These are phyloP conservation scores for Drosophila pegasa DNA, from an alignment of 2,888 invertebrate species.

Conservation along the genomic window DNA sequence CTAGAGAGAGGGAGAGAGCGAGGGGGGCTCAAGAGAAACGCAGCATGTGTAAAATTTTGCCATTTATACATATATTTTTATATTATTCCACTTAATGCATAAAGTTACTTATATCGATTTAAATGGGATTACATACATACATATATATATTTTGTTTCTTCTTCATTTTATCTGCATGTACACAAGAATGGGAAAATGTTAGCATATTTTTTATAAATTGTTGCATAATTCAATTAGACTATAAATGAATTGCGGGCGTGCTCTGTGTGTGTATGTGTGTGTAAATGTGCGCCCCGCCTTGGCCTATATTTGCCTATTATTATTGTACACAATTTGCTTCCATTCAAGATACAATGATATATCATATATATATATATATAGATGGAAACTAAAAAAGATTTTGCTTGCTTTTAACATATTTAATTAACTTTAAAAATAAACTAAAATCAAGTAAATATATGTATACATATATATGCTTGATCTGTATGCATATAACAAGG, in stretches of 20 bases:
- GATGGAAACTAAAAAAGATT: conserved; percentile 39
- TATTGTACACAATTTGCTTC: conserved; percentile 50
- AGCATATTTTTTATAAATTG: conserved; percentile 9
- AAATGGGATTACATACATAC: conserved; percentile 55
- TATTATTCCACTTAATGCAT: conserved; percentile 62
- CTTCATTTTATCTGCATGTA: conserved; percentile 45
- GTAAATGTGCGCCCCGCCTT: conserved; percentile 24
- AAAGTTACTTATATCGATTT: conserved; percentile 68
- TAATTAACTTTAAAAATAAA: conserved; percentile 48
- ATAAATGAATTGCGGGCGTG: conserved; percentile 49
- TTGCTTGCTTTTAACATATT: conserved; percentile 38
- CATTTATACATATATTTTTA: conserved; percentile 74
- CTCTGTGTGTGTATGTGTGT: conserved; percentile 18
- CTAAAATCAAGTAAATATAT: conserved; percentile 39
- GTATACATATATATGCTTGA: conserved; percentile 23
- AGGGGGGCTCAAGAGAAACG: conserved; percentile 7
- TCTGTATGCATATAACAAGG: conserved; percentile 38
- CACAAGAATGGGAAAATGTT: conserved; percentile 48
- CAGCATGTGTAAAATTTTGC: conserved; percentile 70
- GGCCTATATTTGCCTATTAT: conserved; percentile 30
- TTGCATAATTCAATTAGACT: conserved; percentile 52
- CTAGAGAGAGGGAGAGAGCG: background rate
- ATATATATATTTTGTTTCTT: conserved; percentile 31
- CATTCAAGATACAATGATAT: conserved; percentile 53
- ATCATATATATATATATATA: conserved; percentile 14